Evolutionary conservation across 2,888 invertebrate genomes (phyloP), one percentile per base, ranked within the genome.

Genomic region (Cremastinae sp.): DNA sequence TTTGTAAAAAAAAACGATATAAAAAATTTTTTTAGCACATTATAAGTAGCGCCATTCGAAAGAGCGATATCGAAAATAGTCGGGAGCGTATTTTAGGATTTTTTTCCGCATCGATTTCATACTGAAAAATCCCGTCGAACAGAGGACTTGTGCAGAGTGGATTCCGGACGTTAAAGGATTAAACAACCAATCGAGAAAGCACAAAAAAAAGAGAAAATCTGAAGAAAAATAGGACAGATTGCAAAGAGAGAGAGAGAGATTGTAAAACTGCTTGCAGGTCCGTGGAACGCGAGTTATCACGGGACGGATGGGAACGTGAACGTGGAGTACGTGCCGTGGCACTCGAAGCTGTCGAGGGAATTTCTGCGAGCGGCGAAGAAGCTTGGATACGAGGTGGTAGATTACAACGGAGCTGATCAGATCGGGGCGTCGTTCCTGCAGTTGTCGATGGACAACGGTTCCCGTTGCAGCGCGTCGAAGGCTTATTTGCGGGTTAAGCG

Each of bases 371-470:
- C 90, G 0, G 90, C 90, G 0, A 79, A 80, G 43, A 80, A 86
- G 36, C 79, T 89, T 7, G 91, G 91, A 3, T 90, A 90, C 82
- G 80, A 86, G 8, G 76, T 87, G 7, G 77, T 88, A 8, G 91
- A 91, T 72, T 87, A 90, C 78, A 90, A 92, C 79, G 91, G 91
- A 8, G 87, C 90, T 76, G 87, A 89, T 22, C 92, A 92, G 85
- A 86, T 90, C 0, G 92, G 92, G 0, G 92, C 92, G 36, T 91
- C 92, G 0, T 90, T 90, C 69, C 85, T 92, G 0, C 93, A 93
- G 83, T 90, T 90, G 1, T 91, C 91, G 47, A 88, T 92, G 85
- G 90, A 90, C 68, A 89, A 90, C 38, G 93, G 93, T 0, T 86
- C 90, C 5, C 87, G 92, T 74, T 88, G 90, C 70, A 92, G 92